Percentiles rank a stretch among this genome's conserved stretches.
Conservation (phyloP, 2,797 vertebrate species). For the Thamnophis elegans region DNA sequence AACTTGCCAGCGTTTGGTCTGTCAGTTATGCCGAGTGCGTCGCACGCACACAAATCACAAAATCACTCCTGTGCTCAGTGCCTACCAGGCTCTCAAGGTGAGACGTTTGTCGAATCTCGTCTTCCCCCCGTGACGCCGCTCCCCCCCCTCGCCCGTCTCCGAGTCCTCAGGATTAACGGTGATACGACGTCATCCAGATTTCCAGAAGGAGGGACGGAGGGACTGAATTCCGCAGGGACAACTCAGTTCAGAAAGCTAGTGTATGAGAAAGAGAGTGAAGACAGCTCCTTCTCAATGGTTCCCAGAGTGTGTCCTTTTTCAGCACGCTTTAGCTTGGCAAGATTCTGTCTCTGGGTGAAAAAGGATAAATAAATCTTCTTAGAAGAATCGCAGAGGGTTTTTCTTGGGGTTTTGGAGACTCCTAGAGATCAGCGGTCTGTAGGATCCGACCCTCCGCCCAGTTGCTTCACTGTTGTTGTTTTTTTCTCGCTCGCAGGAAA, state of each 20-base stretch:
- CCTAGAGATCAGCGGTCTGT: background rate
- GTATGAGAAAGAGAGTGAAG: too few relatives aligned
- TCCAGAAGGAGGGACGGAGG: too few relatives aligned
- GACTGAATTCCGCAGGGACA: too few relatives aligned
- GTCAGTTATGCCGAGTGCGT: conserved; percentile 88
- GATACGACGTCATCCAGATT: too few relatives aligned
- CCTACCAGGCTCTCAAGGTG: conserved; percentile 94
- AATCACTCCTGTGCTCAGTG: conserved; percentile 86
- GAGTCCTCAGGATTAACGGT: too few relatives aligned
- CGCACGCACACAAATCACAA: conserved; percentile 91
- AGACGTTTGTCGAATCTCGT: background rate
- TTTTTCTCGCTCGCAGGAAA: conserved; percentile 76
- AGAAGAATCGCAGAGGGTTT: background rate
- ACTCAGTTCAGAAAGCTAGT: too few relatives aligned
- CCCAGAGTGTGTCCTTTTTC: too few relatives aligned
- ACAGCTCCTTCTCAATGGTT: too few relatives aligned
- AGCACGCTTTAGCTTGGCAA: background rate
- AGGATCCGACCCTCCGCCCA: background rate
- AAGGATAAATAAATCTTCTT: too few relatives aligned
- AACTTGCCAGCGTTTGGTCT: conserved; percentile 88
- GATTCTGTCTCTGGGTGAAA: background rate
- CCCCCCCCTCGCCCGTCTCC: too few relatives aligned
- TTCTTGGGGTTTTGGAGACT: background rate
- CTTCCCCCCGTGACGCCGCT: rapidly evolving
- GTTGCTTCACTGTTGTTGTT: background rate